Evolutionary conservation across 2,113 vertebrate species (phyloP).

Genomic region (Galbula dea): DNA sequence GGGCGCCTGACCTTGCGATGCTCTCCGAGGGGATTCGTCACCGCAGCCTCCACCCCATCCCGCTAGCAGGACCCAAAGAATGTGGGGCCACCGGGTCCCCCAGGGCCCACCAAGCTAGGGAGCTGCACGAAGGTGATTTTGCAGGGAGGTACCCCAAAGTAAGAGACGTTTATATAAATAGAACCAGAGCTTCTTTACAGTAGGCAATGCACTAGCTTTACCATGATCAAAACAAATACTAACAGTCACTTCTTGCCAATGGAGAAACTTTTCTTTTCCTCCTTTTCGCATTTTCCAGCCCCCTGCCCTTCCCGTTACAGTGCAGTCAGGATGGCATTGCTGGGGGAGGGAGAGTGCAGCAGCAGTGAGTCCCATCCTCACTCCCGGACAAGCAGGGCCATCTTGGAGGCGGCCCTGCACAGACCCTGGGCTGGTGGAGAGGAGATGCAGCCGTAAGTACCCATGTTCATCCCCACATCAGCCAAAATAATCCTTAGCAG

Average conservation of each 20-base stretch:
- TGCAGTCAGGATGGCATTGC: neutral
- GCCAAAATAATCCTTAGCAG: neutral
- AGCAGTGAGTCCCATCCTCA: neutral
- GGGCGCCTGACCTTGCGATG: constrained; percentile 47
- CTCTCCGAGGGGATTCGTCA: constrained; percentile 36
- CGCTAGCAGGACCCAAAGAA: neutral
- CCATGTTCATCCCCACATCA: neutral
- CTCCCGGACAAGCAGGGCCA: neutral
- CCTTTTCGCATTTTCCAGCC: neutral
- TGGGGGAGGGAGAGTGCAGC: neutral
- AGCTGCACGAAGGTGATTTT: neutral
- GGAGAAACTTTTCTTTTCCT: constrained; percentile 55
- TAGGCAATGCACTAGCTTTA: constrained; percentile 19
- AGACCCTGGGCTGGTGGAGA: neutral
- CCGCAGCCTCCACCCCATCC: neutral
- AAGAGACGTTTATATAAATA: constrained; percentile 3
- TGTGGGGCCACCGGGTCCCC: neutral
- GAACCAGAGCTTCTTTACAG: constrained; percentile 14
- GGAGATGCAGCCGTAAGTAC: neutral
- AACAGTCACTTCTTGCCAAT: constrained; percentile 40
- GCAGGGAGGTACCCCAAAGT: neutral
- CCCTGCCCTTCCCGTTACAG: neutral
- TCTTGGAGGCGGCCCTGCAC: neutral
- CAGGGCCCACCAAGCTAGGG: neutral
- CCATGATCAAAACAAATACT: constrained; percentile 5